phyloP scores from a whole-genome alignment of 2,797 vertebrate genomes.

The Momotus momota region DNA sequence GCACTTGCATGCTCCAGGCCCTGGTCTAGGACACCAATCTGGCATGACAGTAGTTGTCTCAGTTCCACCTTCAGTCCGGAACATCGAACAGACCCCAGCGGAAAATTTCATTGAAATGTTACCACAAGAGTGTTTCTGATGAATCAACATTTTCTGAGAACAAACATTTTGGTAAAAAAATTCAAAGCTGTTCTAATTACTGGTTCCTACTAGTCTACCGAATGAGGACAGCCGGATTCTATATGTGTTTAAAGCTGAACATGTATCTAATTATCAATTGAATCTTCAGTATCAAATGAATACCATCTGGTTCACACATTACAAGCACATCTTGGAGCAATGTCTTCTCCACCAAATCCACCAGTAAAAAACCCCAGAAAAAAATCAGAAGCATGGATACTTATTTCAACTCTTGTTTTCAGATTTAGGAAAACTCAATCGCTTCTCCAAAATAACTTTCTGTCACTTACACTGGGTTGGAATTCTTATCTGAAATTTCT shows the following conservation, averaged over 20 bases:
- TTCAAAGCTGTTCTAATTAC: not conserved
- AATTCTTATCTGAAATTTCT: not conserved
- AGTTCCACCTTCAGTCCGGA: not conserved
- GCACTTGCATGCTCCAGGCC: not conserved
- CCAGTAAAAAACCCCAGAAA: not conserved
- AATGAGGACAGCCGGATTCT: not conserved
- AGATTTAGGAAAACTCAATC: not conserved
- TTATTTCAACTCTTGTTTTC: not conserved
- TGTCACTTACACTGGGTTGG: not conserved
- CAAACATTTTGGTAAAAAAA: not conserved
- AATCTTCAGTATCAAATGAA: not conserved
- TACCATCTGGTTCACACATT: not conserved
- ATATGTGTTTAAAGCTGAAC: not conserved
- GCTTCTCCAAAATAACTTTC: not conserved
- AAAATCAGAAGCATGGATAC: not conserved
- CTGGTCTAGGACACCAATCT: not conserved
- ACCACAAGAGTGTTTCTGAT: not conserved
- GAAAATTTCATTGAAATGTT: not conserved
- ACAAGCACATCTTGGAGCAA: not conserved
- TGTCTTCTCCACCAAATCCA: not conserved
- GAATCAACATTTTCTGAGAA: not conserved
- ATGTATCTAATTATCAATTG: not conserved
- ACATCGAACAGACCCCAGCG: not conserved
- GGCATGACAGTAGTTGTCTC: not conserved
- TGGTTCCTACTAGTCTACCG: not conserved